These are phyloP conservation scores for Danio choprae DNA, from an alignment of 2,797 vertebrate species.

Conservation along the genomic window DNA sequence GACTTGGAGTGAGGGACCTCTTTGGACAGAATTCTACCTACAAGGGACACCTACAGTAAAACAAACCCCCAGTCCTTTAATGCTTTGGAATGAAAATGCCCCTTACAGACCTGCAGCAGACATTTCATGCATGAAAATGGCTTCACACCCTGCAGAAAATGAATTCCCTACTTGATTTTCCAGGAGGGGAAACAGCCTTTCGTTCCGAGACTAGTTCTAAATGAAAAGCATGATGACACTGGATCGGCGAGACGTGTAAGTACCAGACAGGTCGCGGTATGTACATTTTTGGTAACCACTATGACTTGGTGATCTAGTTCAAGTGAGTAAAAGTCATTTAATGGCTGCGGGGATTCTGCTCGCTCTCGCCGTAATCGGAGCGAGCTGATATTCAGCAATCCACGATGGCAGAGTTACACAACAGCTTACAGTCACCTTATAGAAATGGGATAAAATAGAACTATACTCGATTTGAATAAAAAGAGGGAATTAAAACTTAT, in stretches of 20 bases:
- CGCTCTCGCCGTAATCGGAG: conserved; percentile 73
- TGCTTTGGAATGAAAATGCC: conserved; percentile 84
- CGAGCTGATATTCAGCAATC: conserved; percentile 75
- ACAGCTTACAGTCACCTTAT: conserved; percentile 83
- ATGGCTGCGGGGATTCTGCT: conserved; percentile 75
- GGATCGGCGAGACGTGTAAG: conserved; percentile 78
- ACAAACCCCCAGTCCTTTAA: conserved; percentile 74
- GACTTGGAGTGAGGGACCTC: conserved; percentile 75
- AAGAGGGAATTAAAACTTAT: conserved; percentile 83
- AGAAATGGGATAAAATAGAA: conserved; percentile 76
- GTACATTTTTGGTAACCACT: conserved; percentile 86
- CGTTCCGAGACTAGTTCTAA: conserved; percentile 78
- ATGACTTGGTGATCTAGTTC: conserved; percentile 77
- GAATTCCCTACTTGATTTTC: conserved; percentile 71
- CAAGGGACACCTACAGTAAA: conserved; percentile 70
- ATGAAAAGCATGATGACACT: conserved; percentile 77
- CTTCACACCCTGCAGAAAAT: conserved; percentile 75
- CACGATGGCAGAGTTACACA: conserved; percentile 79
- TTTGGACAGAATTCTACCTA: conserved; percentile 78
- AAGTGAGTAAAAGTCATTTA: conserved; percentile 79
- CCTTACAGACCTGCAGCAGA: conserved; percentile 74
- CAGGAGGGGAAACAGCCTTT: conserved; percentile 72
- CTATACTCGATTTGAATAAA: conserved; percentile 73
- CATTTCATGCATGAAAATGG: conserved; percentile 71
- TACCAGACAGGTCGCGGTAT: conserved; percentile 81